Base-by-base conservation (phyloP, 2,888 invertebrate species). In the Tyria jacobaeae region DNA sequence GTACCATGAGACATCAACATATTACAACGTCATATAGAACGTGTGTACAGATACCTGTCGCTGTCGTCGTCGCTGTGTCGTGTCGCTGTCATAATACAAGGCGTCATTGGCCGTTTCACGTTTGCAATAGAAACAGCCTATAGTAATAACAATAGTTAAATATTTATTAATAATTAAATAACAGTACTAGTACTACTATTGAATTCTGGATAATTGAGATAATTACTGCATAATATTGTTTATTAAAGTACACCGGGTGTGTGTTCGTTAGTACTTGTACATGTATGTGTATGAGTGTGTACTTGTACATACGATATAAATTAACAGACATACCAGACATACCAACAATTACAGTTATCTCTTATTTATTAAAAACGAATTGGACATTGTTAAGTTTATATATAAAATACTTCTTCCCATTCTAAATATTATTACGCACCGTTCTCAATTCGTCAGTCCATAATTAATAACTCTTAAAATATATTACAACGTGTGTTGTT, bases 361-460 rank as follows among this genome's bases (percentile, higher is more conserved):
- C 10, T 44, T 21, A 44, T 44, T 44, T 44, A 44, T 44, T 21
- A 44, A 44, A 21, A 44, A 6, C 41, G 17, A 44, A 44, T 21
- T 21, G 10, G 44, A 44, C 44, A 52, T 21, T 34, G 25, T 15
- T 35, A 6, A 10, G 10, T 10, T 49, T n/a, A 24, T 12, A 39
- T 37, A 48, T 27, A 24, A 57, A n/a, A 35, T 39, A 56, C 10
- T 56, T 0, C 1, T 39, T 57, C 47, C 5, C 24, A 17, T 37
- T 53, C 12, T 52, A 44, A n/a, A 41, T 21, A 48, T 14, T n/a
- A 31, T 15, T 37, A 62, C 57, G 57, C 57, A 57, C 52, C 57
- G 35, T 57, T 57, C 27, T 41, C 34, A 27, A 53, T 25, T 44
- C 39, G 53, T 52, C 53, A 57, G 57, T 49, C 53, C 48, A 48